Conservation (phyloP, 2,888 invertebrate species). For the Criorhina ranunculi region DNA sequence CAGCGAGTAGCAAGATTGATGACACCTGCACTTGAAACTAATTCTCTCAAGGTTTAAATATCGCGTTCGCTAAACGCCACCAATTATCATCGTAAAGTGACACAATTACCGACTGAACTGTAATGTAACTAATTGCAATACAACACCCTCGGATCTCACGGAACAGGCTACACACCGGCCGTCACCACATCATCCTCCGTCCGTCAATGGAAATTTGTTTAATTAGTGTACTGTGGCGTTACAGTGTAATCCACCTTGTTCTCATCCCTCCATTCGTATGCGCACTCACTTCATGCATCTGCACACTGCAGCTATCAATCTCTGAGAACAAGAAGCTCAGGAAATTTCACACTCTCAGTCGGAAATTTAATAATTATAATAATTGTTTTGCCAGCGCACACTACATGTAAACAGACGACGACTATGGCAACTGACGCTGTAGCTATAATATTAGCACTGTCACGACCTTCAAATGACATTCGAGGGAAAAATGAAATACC, state of each 20-base stretch:
- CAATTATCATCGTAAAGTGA: conserved; percentile 67
- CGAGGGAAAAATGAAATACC: conserved; percentile 36
- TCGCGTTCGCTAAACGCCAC: conserved; percentile 63
- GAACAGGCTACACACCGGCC: background rate
- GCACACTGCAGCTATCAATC: background rate
- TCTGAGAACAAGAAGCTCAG: conserved; percentile 18
- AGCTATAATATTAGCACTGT: conserved; percentile 19
- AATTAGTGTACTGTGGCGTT: conserved; percentile 65
- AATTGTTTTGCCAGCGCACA: conserved; percentile 48
- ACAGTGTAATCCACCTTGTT: conserved; percentile 11
- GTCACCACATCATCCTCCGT: background rate
- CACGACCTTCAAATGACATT: conserved; percentile 73
- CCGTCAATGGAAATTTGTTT: conserved; percentile 57
- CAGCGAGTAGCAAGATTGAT: conserved; percentile 33
- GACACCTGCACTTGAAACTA: conserved; percentile 64
- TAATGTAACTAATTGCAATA: conserved; percentile 61
- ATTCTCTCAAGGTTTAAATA: conserved; percentile 16
- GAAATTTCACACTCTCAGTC: conserved; percentile 52
- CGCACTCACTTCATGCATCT: background rate
- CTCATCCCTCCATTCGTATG: background rate
- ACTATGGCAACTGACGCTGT: conserved; percentile 5
- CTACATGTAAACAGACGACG: conserved; percentile 47
- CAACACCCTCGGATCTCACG: conserved; percentile 23
- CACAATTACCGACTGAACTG: conserved; percentile 63
- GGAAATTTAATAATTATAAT: conserved; percentile 58